A percentile compares a stretch with the other conserved stretches of the same genome.
phyloP scores from a whole-genome alignment of 2,113 vertebrate species.

The Rhabdornis inornatus region DNA sequence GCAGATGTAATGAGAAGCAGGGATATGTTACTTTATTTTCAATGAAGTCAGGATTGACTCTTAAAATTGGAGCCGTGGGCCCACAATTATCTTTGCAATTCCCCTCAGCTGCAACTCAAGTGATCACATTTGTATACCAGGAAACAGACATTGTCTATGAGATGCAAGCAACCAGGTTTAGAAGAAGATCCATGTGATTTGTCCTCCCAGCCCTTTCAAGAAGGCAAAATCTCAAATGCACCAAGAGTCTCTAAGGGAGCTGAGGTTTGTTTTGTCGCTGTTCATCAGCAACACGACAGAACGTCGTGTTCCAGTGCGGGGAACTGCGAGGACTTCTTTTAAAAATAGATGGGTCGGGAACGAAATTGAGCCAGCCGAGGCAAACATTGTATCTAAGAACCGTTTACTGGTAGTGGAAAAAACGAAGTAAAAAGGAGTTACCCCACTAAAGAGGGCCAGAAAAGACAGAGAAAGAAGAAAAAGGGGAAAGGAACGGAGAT shows the following conservation, averaged over 20 bases:
- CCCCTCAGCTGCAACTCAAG: background rate
- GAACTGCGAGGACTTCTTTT: background rate
- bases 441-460: too few species aligned
- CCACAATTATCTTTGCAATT: background rate
- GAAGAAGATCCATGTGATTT: background rate
- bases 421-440: too few species aligned
- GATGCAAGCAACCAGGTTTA: background rate
- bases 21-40: background rate
- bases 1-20: background rate
- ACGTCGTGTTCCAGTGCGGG: rapidly evolving
- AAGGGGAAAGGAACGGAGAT: too few species aligned
- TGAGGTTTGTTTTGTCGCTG: background rate
- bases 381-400: too few species aligned
- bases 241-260: background rate
- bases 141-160: background rate
- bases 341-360: background rate
- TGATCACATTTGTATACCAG: background rate
- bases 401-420: too few species aligned
- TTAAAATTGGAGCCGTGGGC: background rate
- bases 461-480: too few species aligned
- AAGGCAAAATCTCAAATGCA: background rate
- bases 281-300: background rate
- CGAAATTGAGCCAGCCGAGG: background rate
- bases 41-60: background rate
- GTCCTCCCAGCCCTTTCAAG: background rate